Conservation (phyloP, 2,888 invertebrate genomes). For the Harpalus rufipes region DNA sequence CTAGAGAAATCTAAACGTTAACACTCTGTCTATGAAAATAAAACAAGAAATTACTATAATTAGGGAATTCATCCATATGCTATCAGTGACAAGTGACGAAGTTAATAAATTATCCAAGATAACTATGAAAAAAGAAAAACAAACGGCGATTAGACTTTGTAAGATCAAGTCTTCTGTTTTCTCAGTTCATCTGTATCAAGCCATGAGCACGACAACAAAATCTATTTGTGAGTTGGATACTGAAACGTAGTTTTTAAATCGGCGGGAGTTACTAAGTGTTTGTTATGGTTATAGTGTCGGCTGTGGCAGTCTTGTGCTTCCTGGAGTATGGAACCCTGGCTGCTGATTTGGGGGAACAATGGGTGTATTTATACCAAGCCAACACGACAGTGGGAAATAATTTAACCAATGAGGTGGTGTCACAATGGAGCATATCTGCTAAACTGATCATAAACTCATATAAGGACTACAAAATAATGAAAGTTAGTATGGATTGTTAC, state of each 20-base stretch:
- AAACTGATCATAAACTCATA: slow-evolving; percentile 48
- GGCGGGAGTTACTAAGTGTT: slow-evolving; percentile 22
- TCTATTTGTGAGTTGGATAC: neutral
- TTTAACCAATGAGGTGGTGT: neutral
- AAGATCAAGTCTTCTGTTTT: slow-evolving; percentile 45
- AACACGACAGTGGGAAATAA: slow-evolving; percentile 44
- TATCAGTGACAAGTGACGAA: slow-evolving; percentile 28
- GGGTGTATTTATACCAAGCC: slow-evolving; percentile 31
- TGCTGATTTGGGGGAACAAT: slow-evolving; percentile 37
- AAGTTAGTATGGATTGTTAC: slow-evolving; percentile 44
- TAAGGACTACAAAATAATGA: slow-evolving; percentile 47
- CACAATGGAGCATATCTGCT: slow-evolving; percentile 59
- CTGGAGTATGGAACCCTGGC: slow-evolving; percentile 24
- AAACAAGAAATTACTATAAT: slow-evolving; percentile 22
- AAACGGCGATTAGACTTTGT: slow-evolving; percentile 47
- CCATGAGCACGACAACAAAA: slow-evolving; percentile 26
- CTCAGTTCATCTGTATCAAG: slow-evolving; percentile 24
- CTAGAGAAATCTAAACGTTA: slow-evolving; percentile 1
- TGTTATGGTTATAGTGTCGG: slow-evolving; percentile 45
- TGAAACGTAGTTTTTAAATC: neutral
- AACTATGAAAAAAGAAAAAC: slow-evolving; percentile 47
- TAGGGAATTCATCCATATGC: slow-evolving; percentile 10
- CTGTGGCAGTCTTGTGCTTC: slow-evolving; percentile 18
- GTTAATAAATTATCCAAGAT: slow-evolving; percentile 47
- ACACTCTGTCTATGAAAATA: neutral